Base-by-base conservation (phyloP, 2,113 vertebrate genomes). In the Vanacampus margaritifer region DNA sequence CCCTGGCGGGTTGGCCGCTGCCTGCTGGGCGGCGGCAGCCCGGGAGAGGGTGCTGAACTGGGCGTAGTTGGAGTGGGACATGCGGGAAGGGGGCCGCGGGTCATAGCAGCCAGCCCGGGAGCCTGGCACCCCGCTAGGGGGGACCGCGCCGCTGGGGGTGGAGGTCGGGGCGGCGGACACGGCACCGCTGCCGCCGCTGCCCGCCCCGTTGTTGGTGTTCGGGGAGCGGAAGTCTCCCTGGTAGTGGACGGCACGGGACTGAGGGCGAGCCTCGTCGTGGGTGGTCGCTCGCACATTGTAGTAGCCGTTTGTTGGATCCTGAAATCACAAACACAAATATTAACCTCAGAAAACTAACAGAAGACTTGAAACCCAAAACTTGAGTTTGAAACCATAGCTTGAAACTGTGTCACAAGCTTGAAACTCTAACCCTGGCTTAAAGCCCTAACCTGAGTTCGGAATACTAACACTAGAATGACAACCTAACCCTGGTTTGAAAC, bases 281-380 rank as follows among this genome's bases (percentile, higher is more conserved):
- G 89, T 91, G 43, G 91, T 91, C 50, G 95, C 96, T 0, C 94
- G 92, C 23, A 98, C 96, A 0, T 98, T 98, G 92, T 98, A 98
- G 89, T 98, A 98, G 73, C 96, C 96, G 0, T 98, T 98, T 73
- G 96, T 98, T 46, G 96, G 96, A 83, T 97, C 96, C 96, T 98
- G 86, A 17, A 45, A 72, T 26, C 3, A 65, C 26, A 79, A 28
- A 41, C 12, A 43, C 23, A 56, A 45, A 65, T 24, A 6, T 21
- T 36, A 36, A 21, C 5, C 11, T 21, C 37, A 63, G 0, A 68
- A 26, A 51, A 19, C 8, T 14, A 65, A 21, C 1, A 9, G 48
- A 41, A 41, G 2, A 41, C 11, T 41, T 41, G 48, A 51, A 51
- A 8, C 48, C 48, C 48, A 8, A 50, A 48, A 5, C 14, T 19